Conservation (phyloP, 2,797 vertebrate species). For the Poecilia picta region DNA sequence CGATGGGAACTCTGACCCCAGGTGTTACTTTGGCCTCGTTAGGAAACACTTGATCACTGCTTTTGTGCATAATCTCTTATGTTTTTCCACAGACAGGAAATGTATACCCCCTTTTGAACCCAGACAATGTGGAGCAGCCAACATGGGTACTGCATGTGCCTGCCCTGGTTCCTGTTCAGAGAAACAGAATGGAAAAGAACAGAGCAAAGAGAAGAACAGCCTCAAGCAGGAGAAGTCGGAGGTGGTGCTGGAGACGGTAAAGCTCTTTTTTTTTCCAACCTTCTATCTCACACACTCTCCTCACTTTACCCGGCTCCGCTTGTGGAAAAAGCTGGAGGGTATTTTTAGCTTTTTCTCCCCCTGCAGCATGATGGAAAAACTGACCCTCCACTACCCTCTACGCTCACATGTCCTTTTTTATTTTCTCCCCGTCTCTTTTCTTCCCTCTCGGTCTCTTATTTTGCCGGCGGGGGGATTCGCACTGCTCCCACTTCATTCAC, state of each 20-base stretch:
- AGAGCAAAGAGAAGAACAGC: constrained; percentile 34
- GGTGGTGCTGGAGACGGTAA: constrained; percentile 23
- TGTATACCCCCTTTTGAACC: constrained; percentile 37
- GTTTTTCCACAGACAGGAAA: constrained; percentile 54
- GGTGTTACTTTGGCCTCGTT: constrained; percentile 70
- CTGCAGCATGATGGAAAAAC: constrained; percentile 66
- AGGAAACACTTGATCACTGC: constrained; percentile 53
- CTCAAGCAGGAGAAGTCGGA: constrained; percentile 42
- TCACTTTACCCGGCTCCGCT: constrained; percentile 31
- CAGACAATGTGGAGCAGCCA: constrained; percentile 60
- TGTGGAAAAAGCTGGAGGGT: constrained; percentile 66
- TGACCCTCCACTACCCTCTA: constrained; percentile 70
- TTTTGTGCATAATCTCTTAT: constrained; percentile 34
- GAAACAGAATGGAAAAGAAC: constrained; percentile 24
- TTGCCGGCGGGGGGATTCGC: constrained; percentile 42
- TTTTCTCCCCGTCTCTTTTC: constrained; percentile 51
- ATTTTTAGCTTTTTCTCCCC: constrained; percentile 75
- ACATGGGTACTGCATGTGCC: constrained; percentile 51
- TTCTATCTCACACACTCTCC: constrained; percentile 36
- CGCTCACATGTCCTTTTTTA: constrained; percentile 55
- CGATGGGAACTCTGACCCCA: constrained; percentile 30
- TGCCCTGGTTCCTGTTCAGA: constrained; percentile 61
- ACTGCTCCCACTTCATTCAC: constrained; percentile 61
- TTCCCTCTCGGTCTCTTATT: constrained; percentile 20
- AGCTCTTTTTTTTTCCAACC: constrained; percentile 19